These are phyloP conservation scores for Novumbra hubbsi DNA, from an alignment of 2,797 vertebrate genomes.

Conservation along the genomic window DNA sequence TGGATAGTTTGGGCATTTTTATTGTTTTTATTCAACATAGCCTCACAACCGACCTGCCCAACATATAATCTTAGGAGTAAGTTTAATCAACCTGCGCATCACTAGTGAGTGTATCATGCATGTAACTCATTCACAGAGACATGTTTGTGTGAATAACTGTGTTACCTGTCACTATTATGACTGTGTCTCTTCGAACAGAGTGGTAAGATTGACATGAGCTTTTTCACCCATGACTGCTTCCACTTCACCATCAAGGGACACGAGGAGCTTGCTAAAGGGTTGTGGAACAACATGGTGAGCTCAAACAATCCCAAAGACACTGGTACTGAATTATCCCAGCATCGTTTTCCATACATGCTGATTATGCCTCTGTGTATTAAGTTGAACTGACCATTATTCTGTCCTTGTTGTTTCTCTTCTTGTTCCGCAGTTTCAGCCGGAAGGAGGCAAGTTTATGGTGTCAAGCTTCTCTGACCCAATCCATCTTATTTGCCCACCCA, in stretches of 20 bases:
- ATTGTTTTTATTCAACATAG: too few relatives aligned
- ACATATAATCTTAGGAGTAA: too few relatives aligned
- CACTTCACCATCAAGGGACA: conserved; percentile 83
- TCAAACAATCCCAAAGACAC: background rate
- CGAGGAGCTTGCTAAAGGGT: conserved; percentile 78
- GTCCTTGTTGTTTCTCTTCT: conserved; percentile 7
- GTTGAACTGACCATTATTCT: too few relatives aligned
- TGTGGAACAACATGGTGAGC: conserved; percentile 86
- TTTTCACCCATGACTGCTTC: conserved; percentile 82
- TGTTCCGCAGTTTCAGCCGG: conserved; percentile 73
- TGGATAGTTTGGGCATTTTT: too few relatives aligned
- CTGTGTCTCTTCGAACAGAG: conserved; percentile 57
- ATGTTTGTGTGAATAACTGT: conserved; percentile 4
- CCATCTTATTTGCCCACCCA: conserved; percentile 72
- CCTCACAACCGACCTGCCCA: too few relatives aligned
- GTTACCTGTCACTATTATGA: background rate
- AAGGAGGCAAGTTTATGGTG: conserved; percentile 70
- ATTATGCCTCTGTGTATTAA: background rate
- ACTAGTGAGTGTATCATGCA: background rate
- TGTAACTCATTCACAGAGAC: background rate
- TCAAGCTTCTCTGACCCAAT: conserved; percentile 75
- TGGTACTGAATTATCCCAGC: background rate
- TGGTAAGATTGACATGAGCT: conserved; percentile 77
- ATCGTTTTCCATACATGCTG: background rate
- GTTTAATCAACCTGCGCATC: too few relatives aligned